These are phyloP conservation scores for Drosophila tsacasi DNA, from an alignment of 1,140 invertebrate genomes.

Conservation along the genomic window DNA sequence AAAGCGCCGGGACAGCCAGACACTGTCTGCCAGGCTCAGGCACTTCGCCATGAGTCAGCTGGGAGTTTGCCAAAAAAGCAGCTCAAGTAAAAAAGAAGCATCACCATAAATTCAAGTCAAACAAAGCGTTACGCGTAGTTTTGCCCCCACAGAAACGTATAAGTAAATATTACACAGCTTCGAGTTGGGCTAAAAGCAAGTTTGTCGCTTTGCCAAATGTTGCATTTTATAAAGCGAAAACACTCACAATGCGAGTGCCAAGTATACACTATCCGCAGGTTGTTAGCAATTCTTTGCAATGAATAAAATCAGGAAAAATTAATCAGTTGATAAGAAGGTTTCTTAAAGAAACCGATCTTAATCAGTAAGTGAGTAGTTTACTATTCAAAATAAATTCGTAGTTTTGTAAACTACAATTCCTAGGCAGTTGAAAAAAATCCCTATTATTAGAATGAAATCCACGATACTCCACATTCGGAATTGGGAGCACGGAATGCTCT, in stretches of 20 bases:
- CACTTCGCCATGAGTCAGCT: conserved; percentile 56
- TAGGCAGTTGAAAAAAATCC: neutral
- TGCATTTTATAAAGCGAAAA: conserved; percentile 76
- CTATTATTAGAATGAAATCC: neutral
- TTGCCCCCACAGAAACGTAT: conserved; percentile 29
- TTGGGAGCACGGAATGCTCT: conserved; percentile 4
- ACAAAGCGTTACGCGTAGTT: conserved; percentile 74
- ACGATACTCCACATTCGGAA: neutral
- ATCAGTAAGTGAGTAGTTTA: neutral
- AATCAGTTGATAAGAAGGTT: too few species aligned
- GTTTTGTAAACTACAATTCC: too few species aligned
- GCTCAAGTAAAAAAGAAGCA: conserved; percentile 58
- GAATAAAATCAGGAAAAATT: neutral
- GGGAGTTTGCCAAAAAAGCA: conserved; percentile 42
- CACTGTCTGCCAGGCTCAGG: conserved; percentile 41
- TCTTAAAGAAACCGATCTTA: too few species aligned
- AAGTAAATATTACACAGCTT: conserved; percentile 26
- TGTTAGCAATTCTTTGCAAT: neutral
- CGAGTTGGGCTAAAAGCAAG: conserved; percentile 70
- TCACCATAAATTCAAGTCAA: conserved; percentile 83
- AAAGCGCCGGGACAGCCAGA: conserved; percentile 55
- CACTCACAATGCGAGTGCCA: conserved; percentile 58
- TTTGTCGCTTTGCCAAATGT: conserved; percentile 80
- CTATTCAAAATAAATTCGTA: neutral
- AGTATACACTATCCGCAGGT: neutral